phyloP scores from a whole-genome alignment of 2,797 vertebrate species.

The Aulostomus chinensis region DNA sequence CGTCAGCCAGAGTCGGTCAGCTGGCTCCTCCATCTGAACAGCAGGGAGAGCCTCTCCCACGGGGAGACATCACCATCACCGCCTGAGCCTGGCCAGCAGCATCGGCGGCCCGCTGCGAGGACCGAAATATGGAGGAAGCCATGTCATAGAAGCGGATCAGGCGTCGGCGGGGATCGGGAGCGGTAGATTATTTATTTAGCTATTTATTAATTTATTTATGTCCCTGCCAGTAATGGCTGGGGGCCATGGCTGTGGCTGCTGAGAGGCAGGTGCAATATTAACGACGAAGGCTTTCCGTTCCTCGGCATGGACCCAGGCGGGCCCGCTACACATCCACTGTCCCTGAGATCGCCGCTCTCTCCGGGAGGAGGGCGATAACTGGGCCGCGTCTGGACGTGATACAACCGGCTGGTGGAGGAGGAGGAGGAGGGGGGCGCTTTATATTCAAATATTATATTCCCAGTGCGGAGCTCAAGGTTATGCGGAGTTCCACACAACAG shows the following conservation, averaged over 20 bases:
- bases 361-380: slow-evolving; percentile 34
- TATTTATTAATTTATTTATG: slow-evolving; percentile 68
- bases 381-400: slow-evolving; percentile 52
- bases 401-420: slow-evolving; percentile 23
- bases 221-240: slow-evolving; percentile 68
- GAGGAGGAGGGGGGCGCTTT: slow-evolving; percentile 35
- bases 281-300: slow-evolving; percentile 51
- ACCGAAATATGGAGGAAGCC: slow-evolving; percentile 32
- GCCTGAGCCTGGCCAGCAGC: slow-evolving; percentile 50
- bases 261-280: slow-evolving; percentile 78
- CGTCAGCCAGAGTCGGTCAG: slow-evolving; percentile 77
- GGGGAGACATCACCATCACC: slow-evolving; percentile 69
- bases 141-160: slow-evolving; percentile 20
- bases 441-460: slow-evolving; percentile 43
- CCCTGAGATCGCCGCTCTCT: slow-evolving; percentile 29
- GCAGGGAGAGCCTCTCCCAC: slow-evolving; percentile 74
- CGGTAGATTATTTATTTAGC: slow-evolving; percentile 54
- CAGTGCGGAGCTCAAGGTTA: slow-evolving; percentile 51
- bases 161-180: slow-evolving; percentile 11
- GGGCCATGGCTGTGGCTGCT: slow-evolving; percentile 74
- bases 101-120: slow-evolving; percentile 40
- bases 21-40: slow-evolving; percentile 70
- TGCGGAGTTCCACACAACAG: slow-evolving; percentile 13
- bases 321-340: slow-evolving; percentile 38
- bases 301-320: slow-evolving; percentile 70